Evolutionary conservation across 2,113 vertebrate species (phyloP), one percentile per base, ranked within the genome.

Genomic region (Copsychus sechellarum): DNA sequence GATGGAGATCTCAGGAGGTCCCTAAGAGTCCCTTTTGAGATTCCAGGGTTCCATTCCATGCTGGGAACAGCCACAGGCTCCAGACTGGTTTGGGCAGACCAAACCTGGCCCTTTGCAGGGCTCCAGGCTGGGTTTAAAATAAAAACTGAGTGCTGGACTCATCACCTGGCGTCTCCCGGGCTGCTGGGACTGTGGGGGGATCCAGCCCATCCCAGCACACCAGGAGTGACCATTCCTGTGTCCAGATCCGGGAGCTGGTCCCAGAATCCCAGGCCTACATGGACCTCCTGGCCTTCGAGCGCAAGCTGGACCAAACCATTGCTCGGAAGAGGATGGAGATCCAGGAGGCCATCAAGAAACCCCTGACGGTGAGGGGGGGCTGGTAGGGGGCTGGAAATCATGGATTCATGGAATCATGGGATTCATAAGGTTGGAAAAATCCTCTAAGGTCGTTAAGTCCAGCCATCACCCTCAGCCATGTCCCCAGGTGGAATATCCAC

Each of bases 201-300:
- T 3, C 3, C 61, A 62, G 36, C 34, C 18, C 26, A 4, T 17
- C 8, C 13, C 22, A 22, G 45, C 64, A 14, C 2, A 0, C 3
- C 0, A 3, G 66, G 16, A 60, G 1, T 38, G 72, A 31, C 13
- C 33, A 0, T n/a, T 87, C 7, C 54, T 36, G 11, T 43, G 23
- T 18, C 13, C 95, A 99, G 99, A 99, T 99, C 88, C 97, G 99
- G 93, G 99, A 99, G 83, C 98, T 99, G 92, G 99, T 99, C 65
- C 99, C 99, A 16, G 99, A 99, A 72, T 99, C 99, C 87, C 99
- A 99, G 97, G 99, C 99, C 47, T 99, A 99, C 97, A 99, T 99
- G 99, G 99, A 99, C 95, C 99, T 99, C 26, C 97, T 99, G 78
- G 99, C 99, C 85, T 99, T 99, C 72, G 99, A 99, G 96, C 98